phyloP scores from a whole-genome alignment of 2,797 vertebrate species.

The Australoheros facetus region DNA sequence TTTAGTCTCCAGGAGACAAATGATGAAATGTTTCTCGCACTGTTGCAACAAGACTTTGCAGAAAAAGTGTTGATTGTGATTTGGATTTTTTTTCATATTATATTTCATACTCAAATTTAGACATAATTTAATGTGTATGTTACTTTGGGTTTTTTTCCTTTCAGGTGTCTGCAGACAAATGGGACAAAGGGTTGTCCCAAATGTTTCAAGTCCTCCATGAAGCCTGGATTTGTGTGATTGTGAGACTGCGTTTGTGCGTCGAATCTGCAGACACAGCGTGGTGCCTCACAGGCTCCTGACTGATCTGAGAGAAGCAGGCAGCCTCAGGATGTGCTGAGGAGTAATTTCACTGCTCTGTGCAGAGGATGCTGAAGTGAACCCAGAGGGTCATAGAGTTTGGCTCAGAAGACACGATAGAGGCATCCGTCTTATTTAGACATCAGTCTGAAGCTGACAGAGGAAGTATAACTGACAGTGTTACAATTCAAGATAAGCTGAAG shows the following conservation, averaged over 20 bases:
- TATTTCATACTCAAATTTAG: background rate
- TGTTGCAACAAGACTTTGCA: background rate
- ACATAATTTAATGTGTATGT: background rate
- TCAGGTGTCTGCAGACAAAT: slow-evolving; percentile 94
- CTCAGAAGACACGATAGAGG: slow-evolving; percentile 36
- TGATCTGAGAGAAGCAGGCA: slow-evolving; percentile 52
- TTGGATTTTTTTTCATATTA: background rate
- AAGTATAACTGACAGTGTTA: slow-evolving; percentile 20
- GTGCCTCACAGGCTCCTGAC: slow-evolving; percentile 54
- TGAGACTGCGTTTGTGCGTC: slow-evolving; percentile 4
- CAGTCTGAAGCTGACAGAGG: slow-evolving; percentile 32
- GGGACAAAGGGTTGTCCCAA: slow-evolving; percentile 94
- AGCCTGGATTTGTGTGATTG: slow-evolving; percentile 95
- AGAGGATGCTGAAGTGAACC: slow-evolving; percentile 49
- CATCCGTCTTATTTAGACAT: slow-evolving; percentile 36
- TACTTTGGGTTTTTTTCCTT: background rate
- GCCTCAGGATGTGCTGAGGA: slow-evolving; percentile 53
- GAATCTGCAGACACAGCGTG: slow-evolving; percentile 58
- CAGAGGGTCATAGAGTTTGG: slow-evolving; percentile 13
- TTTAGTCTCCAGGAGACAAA: background rate
- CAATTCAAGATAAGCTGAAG: slow-evolving; percentile 44
- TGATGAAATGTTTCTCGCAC: background rate
- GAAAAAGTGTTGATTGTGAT: background rate
- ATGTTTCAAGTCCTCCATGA: slow-evolving; percentile 92
- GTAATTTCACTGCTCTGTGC: slow-evolving; percentile 29